Conservation (phyloP, 2,113 vertebrate species). For the Girardinichthys multiradiatus region DNA sequence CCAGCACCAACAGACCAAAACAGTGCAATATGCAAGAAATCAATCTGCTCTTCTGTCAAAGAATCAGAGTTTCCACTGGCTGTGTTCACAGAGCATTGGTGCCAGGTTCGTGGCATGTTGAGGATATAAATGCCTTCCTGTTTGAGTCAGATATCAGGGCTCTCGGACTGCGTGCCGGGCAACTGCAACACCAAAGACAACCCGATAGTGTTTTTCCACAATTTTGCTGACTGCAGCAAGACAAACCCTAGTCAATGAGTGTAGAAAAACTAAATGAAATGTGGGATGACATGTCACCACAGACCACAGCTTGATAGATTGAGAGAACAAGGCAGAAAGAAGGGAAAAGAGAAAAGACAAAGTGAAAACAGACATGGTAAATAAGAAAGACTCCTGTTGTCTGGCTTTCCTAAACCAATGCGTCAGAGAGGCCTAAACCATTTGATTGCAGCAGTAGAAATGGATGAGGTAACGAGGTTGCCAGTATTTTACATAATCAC, state of each 20-base stretch:
- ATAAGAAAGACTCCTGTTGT: slow-evolving; percentile 63
- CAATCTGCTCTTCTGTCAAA: slow-evolving; percentile 54
- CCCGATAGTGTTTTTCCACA: slow-evolving; percentile 38
- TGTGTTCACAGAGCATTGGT: slow-evolving; percentile 36
- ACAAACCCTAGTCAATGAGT: slow-evolving; percentile 48
- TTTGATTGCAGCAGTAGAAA: slow-evolving; percentile 35
- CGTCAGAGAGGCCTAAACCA: slow-evolving; percentile 47
- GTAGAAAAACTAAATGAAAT: slow-evolving; percentile 65
- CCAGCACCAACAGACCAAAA: slow-evolving; percentile 31
- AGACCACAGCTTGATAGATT: slow-evolving; percentile 52
- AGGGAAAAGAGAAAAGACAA: slow-evolving; percentile 20
- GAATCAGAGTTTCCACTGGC: slow-evolving; percentile 69
- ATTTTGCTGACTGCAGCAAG: slow-evolving; percentile 69
- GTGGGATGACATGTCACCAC: slow-evolving; percentile 35
- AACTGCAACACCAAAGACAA: slow-evolving; percentile 43
- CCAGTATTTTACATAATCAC: slow-evolving; percentile 39
- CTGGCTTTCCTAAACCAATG: slow-evolving; percentile 70
- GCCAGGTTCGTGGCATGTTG: slow-evolving; percentile 65
- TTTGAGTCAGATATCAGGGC: slow-evolving; percentile 65
- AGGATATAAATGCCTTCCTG: slow-evolving; percentile 75
- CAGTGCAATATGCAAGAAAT: slow-evolving; percentile 54
- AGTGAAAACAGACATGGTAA: slow-evolving; percentile 54
- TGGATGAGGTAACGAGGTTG: slow-evolving; percentile 26
- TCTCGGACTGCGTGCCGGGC: slow-evolving; percentile 29
- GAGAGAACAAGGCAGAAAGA: slow-evolving; percentile 21